Base-by-base conservation (phyloP, 1,140 invertebrate species). In the Lepeophtheirus salmonis region DNA sequence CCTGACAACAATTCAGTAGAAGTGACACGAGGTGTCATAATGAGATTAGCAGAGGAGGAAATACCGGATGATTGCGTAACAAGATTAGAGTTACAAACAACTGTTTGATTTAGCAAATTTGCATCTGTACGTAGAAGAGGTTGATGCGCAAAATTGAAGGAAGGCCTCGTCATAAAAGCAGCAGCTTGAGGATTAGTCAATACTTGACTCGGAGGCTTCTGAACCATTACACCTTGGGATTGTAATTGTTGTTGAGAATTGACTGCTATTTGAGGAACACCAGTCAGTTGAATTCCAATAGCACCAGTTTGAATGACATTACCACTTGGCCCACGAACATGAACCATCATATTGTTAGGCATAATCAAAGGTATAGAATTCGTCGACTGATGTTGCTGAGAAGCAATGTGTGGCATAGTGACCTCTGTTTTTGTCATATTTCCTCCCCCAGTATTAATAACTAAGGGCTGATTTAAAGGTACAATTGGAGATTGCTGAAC, bases 391-490 rank as follows among this genome's bases (percentile, higher is more conserved):
- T n/a, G n/a, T n/a, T n/a, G n/a, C n/a, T n/a, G n/a, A n/a, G 30
- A 41, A n/a, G 30, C 30, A n/a, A 10, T 41, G 30, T 41, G 6
- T 10, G 6, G 6, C 30, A n/a, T n/a, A 6, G 6, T 41, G 30
- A n/a, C 30, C 6, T 6, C 6, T 41, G 30, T 6, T 10, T 6
- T 6, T 10, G n/a, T 6, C 30, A 6, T n/a, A 20, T 54, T 54
- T 1, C 14, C 17, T 23, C n/a, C 16, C n/a, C 55, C 26, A 17
- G 55, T 57, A 23, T 57, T 57, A 23, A 57, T 57, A 14, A 57
- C 13, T 23, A 57, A 21, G 25, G 55, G 55, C n/a, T 57, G 55
- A 2, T 20, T 26, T 26, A 57, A 41, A 17, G 55, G 55, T 23
- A 57, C 55, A 14, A 4, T 54, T 54, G 52, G 21, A 16, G 20